These are phyloP conservation scores for Pluvialis apricaria DNA, from an alignment of 2,113 vertebrate genomes.

Conservation along the genomic window DNA sequence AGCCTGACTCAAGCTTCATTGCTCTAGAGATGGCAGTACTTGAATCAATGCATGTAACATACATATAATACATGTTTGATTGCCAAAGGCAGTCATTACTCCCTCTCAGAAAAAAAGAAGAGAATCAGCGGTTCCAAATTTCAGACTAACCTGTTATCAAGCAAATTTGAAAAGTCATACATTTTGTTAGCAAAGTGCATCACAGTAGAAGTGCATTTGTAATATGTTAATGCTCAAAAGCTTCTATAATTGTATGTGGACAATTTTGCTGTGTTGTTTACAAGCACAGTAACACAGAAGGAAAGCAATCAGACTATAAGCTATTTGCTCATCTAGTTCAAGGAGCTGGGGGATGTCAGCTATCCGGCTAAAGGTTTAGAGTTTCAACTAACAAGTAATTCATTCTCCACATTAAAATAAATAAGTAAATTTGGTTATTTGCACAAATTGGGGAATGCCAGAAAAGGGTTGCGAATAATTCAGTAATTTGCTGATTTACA, in stretches of 20 bases:
- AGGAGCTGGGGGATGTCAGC: background rate
- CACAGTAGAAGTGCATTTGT: accelerated
- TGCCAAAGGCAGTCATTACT: background rate
- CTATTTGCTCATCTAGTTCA: background rate
- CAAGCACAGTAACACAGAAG: background rate
- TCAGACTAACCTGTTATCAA: background rate
- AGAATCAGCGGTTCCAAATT: background rate
- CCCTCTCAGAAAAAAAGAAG: background rate
- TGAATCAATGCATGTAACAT: background rate
- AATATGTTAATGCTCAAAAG: background rate
- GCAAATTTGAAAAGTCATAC: background rate
- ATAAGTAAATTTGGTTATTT: background rate
- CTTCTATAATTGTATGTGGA: accelerated
- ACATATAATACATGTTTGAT: background rate
- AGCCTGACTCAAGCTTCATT: background rate
- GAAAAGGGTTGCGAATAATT: background rate
- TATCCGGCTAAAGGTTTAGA: background rate
- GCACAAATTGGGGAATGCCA: background rate
- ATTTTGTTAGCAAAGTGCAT: background rate
- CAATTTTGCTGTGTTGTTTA: background rate
- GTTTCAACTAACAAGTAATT: background rate
- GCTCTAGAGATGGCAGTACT: background rate
- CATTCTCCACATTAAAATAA: background rate
- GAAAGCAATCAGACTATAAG: background rate
- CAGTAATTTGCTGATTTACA: background rate